Evolutionary conservation across 1,140 invertebrate species (phyloP), one percentile per base, ranked within the genome.

Genomic region (Periplaneta americana): DNA sequence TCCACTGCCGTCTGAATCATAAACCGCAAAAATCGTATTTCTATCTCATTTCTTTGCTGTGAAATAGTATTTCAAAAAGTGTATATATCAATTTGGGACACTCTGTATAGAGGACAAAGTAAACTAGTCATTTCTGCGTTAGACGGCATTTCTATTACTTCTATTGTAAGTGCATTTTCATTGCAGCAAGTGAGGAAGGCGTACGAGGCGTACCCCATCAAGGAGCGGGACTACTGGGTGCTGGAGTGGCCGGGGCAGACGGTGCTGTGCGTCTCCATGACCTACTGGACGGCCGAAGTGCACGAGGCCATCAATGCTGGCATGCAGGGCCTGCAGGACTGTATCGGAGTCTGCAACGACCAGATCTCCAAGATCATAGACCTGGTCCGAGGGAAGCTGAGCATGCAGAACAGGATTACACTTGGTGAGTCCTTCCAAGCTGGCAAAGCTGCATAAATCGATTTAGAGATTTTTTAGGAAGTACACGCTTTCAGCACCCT

Each of bases 281-380:
- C 94, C 31, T 97, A 94, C 87, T 98, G 97, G 97, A 99, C 98
- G 0, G 90, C 91, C 0, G 93, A 96, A 86, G 93, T 97, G n/a
- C 95, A 95, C 17, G 89, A 92, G 66, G 92, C 93, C 1, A 93
- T 97, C 85, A 86, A 89, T 37, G 87, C 91, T 76, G 91, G 91
- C 39, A 84, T 89, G 11, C 81, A 86, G 39, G 88, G 89, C 28
- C 83, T 95, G 34, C 85, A 89, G 6, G 85, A 89, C 10, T 95
- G 93, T 83, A 85, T 93, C 13, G 84, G 90, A 8, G 78, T 88
- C 3, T 93, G 92, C 85, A 94, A 92, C 82, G 75, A 87, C 8
- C 91, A 94, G 85, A 95, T 98, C 84, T 95, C 96, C 33, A 94
- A 95, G 84, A 96, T 98, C 84, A 95, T 98, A 0, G 92, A 93